Conservation (phyloP, 2,797 vertebrate genomes). For the Pachyuromys duprasi region DNA sequence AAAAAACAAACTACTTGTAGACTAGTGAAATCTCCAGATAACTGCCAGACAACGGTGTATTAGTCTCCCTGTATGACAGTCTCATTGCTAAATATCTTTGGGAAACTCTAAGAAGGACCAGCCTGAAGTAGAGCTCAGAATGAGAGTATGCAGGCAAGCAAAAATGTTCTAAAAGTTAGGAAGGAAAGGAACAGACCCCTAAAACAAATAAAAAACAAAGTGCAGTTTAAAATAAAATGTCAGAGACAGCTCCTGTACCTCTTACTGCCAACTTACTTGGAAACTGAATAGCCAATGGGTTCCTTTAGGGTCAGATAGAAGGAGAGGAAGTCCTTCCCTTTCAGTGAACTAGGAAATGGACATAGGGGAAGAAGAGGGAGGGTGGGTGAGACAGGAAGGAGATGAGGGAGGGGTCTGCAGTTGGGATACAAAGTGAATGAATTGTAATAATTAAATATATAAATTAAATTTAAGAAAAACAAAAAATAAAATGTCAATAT, state of each 20-base stretch:
- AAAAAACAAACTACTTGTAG: neutral
- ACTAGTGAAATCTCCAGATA: neutral
- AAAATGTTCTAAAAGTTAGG: neutral
- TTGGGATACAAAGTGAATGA: too few relatives aligned
- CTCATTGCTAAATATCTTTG: neutral
- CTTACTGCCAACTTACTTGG: too few relatives aligned
- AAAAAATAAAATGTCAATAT: neutral
- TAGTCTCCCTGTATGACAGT: neutral
- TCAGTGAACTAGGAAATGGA: too few relatives aligned
- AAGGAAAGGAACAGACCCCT: neutral
- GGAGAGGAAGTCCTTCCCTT: too few relatives aligned
- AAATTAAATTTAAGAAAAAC: too few relatives aligned
- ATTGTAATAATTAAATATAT: too few relatives aligned
- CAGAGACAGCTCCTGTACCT: too few relatives aligned
- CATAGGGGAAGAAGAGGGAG: too few relatives aligned
- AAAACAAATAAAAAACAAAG: neutral
- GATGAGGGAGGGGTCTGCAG: too few relatives aligned
- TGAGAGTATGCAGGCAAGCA: neutral
- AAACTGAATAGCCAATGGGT: too few relatives aligned
- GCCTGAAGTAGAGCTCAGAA: neutral
- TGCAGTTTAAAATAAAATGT: slow-evolving; percentile 20
- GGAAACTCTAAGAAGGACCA: neutral
- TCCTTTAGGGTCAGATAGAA: too few relatives aligned
- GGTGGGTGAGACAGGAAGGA: too few relatives aligned
- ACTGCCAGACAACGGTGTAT: neutral